Percentiles rank a stretch among this genome's conserved stretches.
These are phyloP conservation scores for Mactromeris polynyma DNA, from an alignment of 2,888 invertebrate genomes.

Conservation along the genomic window DNA sequence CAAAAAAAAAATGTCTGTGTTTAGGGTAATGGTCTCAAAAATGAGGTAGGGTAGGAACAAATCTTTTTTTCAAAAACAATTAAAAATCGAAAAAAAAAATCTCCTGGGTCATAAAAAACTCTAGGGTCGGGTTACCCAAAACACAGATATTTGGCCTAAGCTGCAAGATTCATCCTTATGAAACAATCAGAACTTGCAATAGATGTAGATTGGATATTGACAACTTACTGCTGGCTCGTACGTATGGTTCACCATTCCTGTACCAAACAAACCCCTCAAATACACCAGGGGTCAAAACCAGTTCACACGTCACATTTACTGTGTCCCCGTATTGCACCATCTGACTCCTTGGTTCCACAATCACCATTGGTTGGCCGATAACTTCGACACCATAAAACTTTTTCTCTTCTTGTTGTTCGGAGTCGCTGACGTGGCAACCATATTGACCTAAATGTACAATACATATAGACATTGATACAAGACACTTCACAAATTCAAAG, in stretches of 20 bases:
- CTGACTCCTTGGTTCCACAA: conserved; percentile 46
- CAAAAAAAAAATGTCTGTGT: no score
- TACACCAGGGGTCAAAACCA: neutral
- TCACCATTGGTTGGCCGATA: conserved; percentile 55
- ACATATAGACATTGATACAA: no score
- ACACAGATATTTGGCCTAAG: no score
- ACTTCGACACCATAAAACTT: conserved; percentile 34
- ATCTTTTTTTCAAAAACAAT: no score
- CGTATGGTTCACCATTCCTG: conserved; percentile 35
- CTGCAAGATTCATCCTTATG: no score
- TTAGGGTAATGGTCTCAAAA: no score
- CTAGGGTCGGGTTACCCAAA: no score
- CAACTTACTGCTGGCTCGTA: conserved; percentile 20
- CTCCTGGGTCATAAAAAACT: no score
- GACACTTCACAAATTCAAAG: no score
- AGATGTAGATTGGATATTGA: neutral
- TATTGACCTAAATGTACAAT: conserved; percentile 40
- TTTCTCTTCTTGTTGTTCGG: neutral
- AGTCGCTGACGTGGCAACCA: conserved; percentile 39
- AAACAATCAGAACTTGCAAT: no score
- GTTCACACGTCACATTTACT: conserved; percentile 51
- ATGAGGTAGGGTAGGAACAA: no score
- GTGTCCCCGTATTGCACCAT: conserved; percentile 46
- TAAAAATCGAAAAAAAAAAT: no score
- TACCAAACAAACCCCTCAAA: conserved; percentile 52